phyloP scores from a whole-genome alignment of 2,113 vertebrate species.

The Phaethornis superciliosus region DNA sequence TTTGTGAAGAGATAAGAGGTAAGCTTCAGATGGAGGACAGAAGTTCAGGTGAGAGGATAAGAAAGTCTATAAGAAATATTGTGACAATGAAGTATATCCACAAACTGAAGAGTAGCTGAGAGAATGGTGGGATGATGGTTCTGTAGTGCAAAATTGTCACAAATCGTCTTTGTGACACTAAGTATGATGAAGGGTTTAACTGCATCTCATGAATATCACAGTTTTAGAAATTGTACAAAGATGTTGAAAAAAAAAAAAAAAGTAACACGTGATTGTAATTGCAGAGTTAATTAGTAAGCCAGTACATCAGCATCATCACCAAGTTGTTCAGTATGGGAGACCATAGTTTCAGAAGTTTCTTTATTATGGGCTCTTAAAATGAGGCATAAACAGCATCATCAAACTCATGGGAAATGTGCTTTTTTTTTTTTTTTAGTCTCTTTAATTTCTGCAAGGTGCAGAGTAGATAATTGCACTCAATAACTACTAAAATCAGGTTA shows the following conservation, averaged over 20 bases:
- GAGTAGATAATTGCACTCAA: neutral
- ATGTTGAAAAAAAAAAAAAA: neutral
- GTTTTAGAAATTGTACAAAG: neutral
- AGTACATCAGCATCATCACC: constrained; percentile 37
- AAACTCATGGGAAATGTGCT: constrained; percentile 8
- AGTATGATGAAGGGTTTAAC: neutral
- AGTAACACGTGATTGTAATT: neutral
- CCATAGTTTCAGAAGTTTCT: neutral
- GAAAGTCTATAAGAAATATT: neutral
- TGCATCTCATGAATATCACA: neutral
- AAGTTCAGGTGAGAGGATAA: neutral
- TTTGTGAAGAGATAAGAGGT: neutral
- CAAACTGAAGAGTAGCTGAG: neutral
- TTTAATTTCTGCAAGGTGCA: constrained; percentile 54
- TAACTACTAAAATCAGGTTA: constrained; percentile 15
- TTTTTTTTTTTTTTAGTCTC: constrained; percentile 41
- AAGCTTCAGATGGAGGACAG: neutral
- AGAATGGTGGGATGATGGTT: neutral
- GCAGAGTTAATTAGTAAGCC: constrained; percentile 54
- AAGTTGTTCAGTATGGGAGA: constrained; percentile 19
- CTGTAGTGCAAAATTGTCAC: neutral
- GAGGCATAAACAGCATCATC: constrained; percentile 10
- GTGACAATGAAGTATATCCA: neutral
- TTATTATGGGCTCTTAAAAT: constrained; percentile 69
- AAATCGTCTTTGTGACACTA: neutral